Percentiles rank a stretch among this genome's conserved stretches.
These are phyloP conservation scores for Petroica traversi DNA, from an alignment of 2,113 vertebrate species.

Conservation along the genomic window DNA sequence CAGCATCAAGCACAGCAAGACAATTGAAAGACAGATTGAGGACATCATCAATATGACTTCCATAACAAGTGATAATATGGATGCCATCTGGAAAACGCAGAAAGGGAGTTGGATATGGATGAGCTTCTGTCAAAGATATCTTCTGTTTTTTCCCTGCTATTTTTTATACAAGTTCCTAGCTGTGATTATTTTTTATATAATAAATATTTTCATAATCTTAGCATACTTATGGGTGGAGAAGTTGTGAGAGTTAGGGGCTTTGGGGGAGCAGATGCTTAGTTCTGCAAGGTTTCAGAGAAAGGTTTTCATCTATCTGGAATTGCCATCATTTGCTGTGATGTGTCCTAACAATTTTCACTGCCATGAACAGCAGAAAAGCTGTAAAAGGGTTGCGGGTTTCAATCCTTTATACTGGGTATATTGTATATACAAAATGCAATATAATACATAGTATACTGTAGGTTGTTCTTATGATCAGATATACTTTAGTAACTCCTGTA, in stretches of 20 bases:
- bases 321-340: background rate
- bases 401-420: too few relatives aligned
- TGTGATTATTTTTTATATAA: conserved; percentile 11
- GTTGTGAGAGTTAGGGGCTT: background rate
- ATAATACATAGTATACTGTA: background rate
- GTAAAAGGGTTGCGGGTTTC: background rate
- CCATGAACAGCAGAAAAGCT: background rate
- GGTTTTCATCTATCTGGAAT: background rate
- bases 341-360: background rate
- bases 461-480: background rate
- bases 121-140: conserved; percentile 25
- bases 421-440: too few relatives aligned
- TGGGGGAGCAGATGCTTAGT: rapidly evolving
- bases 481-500: background rate
- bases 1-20: conserved; percentile 1
- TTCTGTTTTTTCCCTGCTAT: conserved; percentile 2
- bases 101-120: conserved; percentile 11
- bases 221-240: background rate
- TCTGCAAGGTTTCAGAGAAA: background rate
- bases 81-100: conserved; percentile 55
- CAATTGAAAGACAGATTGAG: conserved; percentile 42
- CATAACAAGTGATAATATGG: conserved; percentile 25
- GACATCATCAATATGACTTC: conserved; percentile 40
- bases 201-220: background rate
- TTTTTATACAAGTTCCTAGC: conserved; percentile 1